phyloP scores from a whole-genome alignment of 2,797 vertebrate species.

The Clarias pachynema region DNA sequence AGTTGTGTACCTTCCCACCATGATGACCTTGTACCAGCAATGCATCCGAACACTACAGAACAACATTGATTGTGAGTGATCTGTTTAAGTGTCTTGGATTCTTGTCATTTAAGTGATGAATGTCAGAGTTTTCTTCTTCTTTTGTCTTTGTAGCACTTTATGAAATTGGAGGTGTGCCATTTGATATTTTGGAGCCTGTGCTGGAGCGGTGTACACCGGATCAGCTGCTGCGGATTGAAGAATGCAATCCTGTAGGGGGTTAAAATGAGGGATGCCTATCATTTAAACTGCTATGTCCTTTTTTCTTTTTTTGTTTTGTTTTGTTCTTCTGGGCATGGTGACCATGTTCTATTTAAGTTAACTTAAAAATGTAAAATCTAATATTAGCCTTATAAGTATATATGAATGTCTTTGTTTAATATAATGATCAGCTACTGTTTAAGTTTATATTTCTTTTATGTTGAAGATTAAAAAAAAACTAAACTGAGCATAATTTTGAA shows the following conservation, averaged over 20 bases:
- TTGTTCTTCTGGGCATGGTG: neutral
- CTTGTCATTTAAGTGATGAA: neutral
- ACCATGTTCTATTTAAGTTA: neutral
- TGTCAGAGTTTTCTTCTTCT: neutral
- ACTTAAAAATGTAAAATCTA: no score
- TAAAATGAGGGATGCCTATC: neutral
- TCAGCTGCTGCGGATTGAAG: conserved; percentile 85
- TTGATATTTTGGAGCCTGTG: conserved; percentile 90
- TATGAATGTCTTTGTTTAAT: neutral
- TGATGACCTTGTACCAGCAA: conserved; percentile 87
- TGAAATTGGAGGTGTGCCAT: conserved; percentile 87
- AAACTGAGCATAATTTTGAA: neutral
- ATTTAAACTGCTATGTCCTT: neutral
- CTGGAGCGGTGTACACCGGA: conserved; percentile 85
- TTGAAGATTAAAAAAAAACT: neutral
- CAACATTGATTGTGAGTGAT: conserved; percentile 85
- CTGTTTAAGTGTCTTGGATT: neutral
- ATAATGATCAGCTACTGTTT: neutral
- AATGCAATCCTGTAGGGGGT: conserved; percentile 85
- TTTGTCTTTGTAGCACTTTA: conserved; percentile 74
- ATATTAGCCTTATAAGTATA: no score
- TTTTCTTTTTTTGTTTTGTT: neutral
- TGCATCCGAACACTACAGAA: conserved; percentile 89
- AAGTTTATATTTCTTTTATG: neutral
- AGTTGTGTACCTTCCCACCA: conserved; percentile 77